phyloP scores from a whole-genome alignment of 2,797 vertebrate genomes.

The Pelodytes ibericus region DNA sequence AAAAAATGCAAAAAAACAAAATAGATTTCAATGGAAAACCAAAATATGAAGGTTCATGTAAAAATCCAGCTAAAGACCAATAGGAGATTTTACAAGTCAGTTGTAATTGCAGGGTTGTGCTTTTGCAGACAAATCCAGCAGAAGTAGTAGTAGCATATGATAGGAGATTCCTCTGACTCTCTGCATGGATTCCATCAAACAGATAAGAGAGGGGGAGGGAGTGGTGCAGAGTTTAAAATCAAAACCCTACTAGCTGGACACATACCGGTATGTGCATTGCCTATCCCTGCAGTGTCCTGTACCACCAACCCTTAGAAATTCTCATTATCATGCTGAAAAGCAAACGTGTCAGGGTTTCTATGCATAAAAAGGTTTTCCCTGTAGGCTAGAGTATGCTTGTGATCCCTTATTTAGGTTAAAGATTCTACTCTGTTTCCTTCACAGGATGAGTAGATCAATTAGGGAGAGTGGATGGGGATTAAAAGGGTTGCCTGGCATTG shows the following conservation, averaged over 20 bases:
- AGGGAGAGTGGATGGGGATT: slow-evolving; percentile 39
- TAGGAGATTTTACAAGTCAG: slow-evolving; percentile 20
- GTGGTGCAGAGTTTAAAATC: slow-evolving; percentile 40
- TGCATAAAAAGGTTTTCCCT: background rate
- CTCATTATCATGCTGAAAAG: background rate
- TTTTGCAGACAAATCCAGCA: slow-evolving; percentile 39
- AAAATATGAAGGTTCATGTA: background rate
- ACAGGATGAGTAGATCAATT: slow-evolving; percentile 40
- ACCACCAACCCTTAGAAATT: slow-evolving; percentile 9
- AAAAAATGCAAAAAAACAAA: slow-evolving; percentile 6
- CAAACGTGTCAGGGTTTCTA: background rate
- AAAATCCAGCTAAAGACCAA: background rate
- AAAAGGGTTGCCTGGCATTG: slow-evolving; percentile 51
- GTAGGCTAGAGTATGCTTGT: background rate
- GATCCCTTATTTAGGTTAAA: slow-evolving; percentile 17
- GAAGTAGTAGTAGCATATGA: slow-evolving; percentile 37
- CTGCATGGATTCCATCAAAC: slow-evolving; percentile 52
- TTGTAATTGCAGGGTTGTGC: slow-evolving; percentile 17
- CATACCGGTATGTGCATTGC: background rate
- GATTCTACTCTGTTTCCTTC: background rate
- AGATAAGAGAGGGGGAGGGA: slow-evolving; percentile 29
- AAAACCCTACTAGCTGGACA: slow-evolving; percentile 30
- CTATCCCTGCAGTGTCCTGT: background rate
- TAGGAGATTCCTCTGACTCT: slow-evolving; percentile 50
- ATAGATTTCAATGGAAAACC: background rate